phyloP scores from a whole-genome alignment of 2,797 vertebrate species.

The Lagodon rhomboides region DNA sequence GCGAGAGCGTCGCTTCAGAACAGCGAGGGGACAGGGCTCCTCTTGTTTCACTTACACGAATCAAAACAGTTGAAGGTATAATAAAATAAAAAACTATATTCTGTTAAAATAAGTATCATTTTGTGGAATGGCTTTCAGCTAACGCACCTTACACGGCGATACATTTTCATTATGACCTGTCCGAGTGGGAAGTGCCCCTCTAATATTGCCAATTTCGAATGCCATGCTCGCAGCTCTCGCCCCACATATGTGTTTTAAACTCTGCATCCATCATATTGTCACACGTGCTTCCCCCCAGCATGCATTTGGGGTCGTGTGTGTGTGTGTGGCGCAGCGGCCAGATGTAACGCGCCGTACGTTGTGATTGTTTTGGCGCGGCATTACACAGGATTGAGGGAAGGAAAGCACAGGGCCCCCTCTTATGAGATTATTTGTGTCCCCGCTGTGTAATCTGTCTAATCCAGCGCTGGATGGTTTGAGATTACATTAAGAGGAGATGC shows the following conservation, averaged over 20 bases:
- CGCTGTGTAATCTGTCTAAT: slow-evolving; percentile 79
- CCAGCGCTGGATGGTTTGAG: slow-evolving; percentile 66
- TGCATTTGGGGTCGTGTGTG: neutral
- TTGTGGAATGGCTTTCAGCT: slow-evolving; percentile 25
- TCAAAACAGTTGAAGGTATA: neutral
- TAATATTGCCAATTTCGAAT: slow-evolving; percentile 22
- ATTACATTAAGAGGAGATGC: slow-evolving; percentile 69
- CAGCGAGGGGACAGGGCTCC: neutral
- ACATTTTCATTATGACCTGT: slow-evolving; percentile 35
- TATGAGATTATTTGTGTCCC: slow-evolving; percentile 76
- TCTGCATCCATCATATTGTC: slow-evolving; percentile 48
- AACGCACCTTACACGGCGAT: neutral
- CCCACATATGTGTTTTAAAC: neutral
- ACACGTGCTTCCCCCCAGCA: neutral
- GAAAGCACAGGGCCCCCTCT: slow-evolving; percentile 52
- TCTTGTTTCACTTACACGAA: slow-evolving; percentile 2
- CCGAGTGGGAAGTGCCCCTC: slow-evolving; percentile 7
- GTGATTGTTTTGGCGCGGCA: slow-evolving; percentile 62
- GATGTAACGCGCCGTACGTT: slow-evolving; percentile 49
- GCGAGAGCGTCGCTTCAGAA: slow-evolving; percentile 11
- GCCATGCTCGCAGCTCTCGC: neutral
- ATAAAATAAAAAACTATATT: slow-evolving; percentile 1
- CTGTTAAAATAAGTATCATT: slow-evolving; percentile 17
- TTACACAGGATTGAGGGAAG: slow-evolving; percentile 60
- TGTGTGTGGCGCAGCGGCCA: slow-evolving; percentile 32